Conservation (phyloP, 2,888 invertebrate genomes). For the Exephanes ischioxanthus region DNA sequence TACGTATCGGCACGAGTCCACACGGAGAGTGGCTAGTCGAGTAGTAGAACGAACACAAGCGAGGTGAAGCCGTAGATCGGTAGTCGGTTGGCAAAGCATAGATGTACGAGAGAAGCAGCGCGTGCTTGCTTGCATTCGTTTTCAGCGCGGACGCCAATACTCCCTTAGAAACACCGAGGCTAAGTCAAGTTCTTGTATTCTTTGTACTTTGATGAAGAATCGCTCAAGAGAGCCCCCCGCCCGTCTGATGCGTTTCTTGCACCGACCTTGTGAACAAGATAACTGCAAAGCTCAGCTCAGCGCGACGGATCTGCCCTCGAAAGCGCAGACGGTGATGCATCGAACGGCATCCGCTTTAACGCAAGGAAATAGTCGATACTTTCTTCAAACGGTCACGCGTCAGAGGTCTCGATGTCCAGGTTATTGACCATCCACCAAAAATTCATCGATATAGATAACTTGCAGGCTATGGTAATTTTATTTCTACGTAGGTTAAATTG, state of each 20-base stretch:
- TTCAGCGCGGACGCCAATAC: slow-evolving; percentile 58
- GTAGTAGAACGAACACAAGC: slow-evolving; percentile 6
- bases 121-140: slow-evolving; percentile 55
- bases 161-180: slow-evolving; percentile 8
- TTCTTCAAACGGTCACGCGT: slow-evolving; percentile 42
- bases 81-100: slow-evolving; percentile 74
- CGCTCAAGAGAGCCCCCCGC: background rate
- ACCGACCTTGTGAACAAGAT: background rate
- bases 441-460: background rate
- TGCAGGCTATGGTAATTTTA: background rate
- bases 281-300: background rate
- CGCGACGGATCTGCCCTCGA: slow-evolving; percentile 1
- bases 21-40: slow-evolving; percentile 36
- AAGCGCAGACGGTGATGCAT: slow-evolving; percentile 1
- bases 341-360: slow-evolving; percentile 32
- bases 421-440: background rate
- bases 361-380: slow-evolving; percentile 15
- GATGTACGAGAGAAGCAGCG: slow-evolving; percentile 61
- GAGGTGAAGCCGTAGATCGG: slow-evolving; percentile 76
- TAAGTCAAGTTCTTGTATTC: slow-evolving; percentile 46
- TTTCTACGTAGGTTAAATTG: background rate
- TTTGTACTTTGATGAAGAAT: background rate
- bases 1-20: slow-evolving; percentile 2
- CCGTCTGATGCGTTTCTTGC: background rate
- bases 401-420: background rate